Conservation (phyloP, 1,140 invertebrate species). For the Euura lappo region DNA sequence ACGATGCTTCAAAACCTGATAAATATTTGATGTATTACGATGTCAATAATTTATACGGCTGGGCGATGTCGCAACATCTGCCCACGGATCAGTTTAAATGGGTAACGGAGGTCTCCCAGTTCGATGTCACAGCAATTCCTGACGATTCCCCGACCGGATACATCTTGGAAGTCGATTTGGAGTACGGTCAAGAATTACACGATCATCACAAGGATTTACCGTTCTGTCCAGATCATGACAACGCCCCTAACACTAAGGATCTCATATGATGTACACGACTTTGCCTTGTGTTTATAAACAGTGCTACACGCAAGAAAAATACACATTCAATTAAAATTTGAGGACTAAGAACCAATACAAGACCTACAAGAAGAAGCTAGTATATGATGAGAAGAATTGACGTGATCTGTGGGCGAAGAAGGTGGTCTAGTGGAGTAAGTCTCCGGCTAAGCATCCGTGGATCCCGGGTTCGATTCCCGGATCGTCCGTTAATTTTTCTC, state of each 20-base stretch:
- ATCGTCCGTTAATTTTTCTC: too few relatives aligned
- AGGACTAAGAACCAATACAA: too few relatives aligned
- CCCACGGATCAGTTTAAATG: constrained; percentile 30
- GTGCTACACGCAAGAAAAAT: too few relatives aligned
- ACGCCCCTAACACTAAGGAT: not conserved
- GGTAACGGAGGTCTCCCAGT: constrained; percentile 11
- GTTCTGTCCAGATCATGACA: constrained; percentile 51
- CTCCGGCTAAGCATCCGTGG: too few relatives aligned
- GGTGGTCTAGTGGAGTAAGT: too few relatives aligned
- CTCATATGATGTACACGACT: too few relatives aligned
- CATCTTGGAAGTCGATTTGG: constrained; percentile 52
- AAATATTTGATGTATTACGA: constrained; percentile 32
- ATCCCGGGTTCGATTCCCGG: too few relatives aligned
- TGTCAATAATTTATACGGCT: constrained; percentile 39
- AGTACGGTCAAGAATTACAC: constrained; percentile 42
- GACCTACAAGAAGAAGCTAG: too few relatives aligned
- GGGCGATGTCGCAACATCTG: constrained; percentile 28
- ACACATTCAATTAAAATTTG: too few relatives aligned
- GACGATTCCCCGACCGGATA: constrained; percentile 54
- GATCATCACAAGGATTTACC: constrained; percentile 40
- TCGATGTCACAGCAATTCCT: constrained; percentile 38
- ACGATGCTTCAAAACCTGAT: not conserved
- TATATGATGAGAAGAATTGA: too few relatives aligned
- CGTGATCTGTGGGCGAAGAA: too few relatives aligned
- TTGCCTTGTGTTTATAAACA: too few relatives aligned